Evolutionary conservation across 2,113 vertebrate species (phyloP), one percentile per base, ranked within the genome.

Genomic region (Pachyramphus minor): DNA sequence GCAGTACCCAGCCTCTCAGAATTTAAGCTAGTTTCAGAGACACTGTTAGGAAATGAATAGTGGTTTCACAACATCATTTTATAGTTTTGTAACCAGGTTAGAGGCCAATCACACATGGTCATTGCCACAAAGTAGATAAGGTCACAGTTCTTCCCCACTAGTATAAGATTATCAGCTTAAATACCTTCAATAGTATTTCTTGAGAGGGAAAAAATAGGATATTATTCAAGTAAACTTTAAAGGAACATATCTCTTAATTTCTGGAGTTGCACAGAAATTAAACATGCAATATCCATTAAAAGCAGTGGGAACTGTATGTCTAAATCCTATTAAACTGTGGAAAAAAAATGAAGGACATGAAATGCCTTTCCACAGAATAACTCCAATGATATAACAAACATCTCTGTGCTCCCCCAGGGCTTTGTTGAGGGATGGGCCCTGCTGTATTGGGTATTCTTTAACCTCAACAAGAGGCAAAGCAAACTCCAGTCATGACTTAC

Each of bases 51-150:
- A 96, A 96, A 96, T 84, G n/a, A 90, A 68, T 6, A 82, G 83
- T 75, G 66, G 89, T 97, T 97, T 96, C 93, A 91, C 83, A 96
- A 97, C 76, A 89, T 62, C 71, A 80, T 90, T 97, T 94, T 96
- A 89, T 89, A 23, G 4, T 96, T 96, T 95, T 96, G 95, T 93
- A 97, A 96, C 89, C 83, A 84, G 86, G 90, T 90, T 94, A 89
- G 92, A 93, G 85, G 93, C 87, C 49, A 93, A 58, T 96, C 79
- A 82, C 86, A 90, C 64, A 42, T 52, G 73, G 94, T 58, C 66
- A 68, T 82, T 3, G 6, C 86, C 67, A 53, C 45, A 47, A 86
- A 93, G 76, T 11, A 95, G 93, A 93, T 96, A 76, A 96, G 73
- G 86, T 90, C 86, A 50, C 82, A 92, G 79, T 76, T 95, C 77